Evolutionary conservation across 2,113 vertebrate genomes (phyloP), one percentile per base, ranked within the genome.

Genomic region (Tychaedon coryphoeus): DNA sequence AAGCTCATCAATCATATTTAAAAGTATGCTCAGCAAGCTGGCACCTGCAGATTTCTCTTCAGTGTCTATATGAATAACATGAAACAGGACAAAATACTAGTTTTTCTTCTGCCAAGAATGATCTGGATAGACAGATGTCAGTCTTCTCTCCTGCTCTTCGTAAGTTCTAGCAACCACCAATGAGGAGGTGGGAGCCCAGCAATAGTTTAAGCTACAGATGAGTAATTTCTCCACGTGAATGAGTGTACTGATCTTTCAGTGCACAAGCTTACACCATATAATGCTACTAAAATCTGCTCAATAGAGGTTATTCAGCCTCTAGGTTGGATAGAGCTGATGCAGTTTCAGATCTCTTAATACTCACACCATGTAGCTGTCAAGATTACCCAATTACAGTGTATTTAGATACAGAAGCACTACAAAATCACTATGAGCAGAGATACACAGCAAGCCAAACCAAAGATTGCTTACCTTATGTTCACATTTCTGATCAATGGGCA

Each of bases 401-500:
- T 36, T 57, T 20, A 50, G 23, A 28, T 14, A 78, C 9, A 64
- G 25, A 10, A 94, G 8, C 5, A 38, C 20, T 45, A 74, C 25
- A 70, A 74, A 92, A 77, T 34, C 29, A 72, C 19, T 50, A 69
- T 7, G n/a, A 34, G 25, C 53, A 57, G 28, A 85, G 23, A 85
- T 1, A 40, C 0, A 8, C 4, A 77, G 23, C 34, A 62, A 73
- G 34, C 22, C 74, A 91, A 64, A 77, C 3, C 19, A 48, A 91
- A 45, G 47, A 45, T 12, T 62, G 73, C 97, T 97, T 96, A 99
- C 99, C 99, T 99, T 99, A 91, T 99, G 99, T 97, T 99, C 99
- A 97, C 99, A 99, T 97, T 99, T 99, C 96, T 99, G 99, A 97
- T 99, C 99, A 86, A 99, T 96, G 48, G 99, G 99, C 96, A 99